Conservation (phyloP, 2,888 invertebrate genomes). For the Pammene aurita region DNA sequence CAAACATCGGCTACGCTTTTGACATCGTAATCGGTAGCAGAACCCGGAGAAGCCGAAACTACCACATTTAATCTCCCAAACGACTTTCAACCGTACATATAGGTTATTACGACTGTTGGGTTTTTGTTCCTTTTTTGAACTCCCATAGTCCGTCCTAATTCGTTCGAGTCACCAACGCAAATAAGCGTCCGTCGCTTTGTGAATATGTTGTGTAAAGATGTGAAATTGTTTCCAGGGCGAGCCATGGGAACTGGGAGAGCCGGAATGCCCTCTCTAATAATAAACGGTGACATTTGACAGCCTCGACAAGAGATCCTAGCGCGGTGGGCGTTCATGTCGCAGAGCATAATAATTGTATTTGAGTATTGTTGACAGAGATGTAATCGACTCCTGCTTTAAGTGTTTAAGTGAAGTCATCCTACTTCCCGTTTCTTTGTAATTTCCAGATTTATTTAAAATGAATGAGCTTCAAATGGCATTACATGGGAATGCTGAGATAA, state of each 20-base stretch:
- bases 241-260: slow-evolving; percentile 69
- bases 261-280: slow-evolving; percentile 48
- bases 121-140: slow-evolving; percentile 62
- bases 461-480: neutral
- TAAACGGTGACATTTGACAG: slow-evolving; percentile 45
- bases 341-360: neutral
- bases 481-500: neutral
- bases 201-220: slow-evolving; percentile 80
- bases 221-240: slow-evolving; percentile 76
- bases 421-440: neutral
- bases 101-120: slow-evolving; percentile 34
- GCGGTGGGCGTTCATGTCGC: slow-evolving; percentile 21
- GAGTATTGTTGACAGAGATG: neutral
- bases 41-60: slow-evolving; percentile 46
- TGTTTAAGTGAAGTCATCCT: too few species aligned
- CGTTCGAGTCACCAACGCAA: slow-evolving; percentile 79
- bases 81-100: slow-evolving; percentile 46
- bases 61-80: slow-evolving; percentile 39
- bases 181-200: slow-evolving; percentile 67
- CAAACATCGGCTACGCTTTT: slow-evolving; percentile 69
- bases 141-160: slow-evolving; percentile 71
- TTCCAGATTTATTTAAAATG: neutral
- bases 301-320: slow-evolving; percentile 1
- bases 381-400: too few species aligned
- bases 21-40: slow-evolving; percentile 68